A percentile compares a stretch with the other conserved stretches of the same genome.
Conservation (phyloP, 2,797 vertebrate genomes). For the Nasua narica region DNA sequence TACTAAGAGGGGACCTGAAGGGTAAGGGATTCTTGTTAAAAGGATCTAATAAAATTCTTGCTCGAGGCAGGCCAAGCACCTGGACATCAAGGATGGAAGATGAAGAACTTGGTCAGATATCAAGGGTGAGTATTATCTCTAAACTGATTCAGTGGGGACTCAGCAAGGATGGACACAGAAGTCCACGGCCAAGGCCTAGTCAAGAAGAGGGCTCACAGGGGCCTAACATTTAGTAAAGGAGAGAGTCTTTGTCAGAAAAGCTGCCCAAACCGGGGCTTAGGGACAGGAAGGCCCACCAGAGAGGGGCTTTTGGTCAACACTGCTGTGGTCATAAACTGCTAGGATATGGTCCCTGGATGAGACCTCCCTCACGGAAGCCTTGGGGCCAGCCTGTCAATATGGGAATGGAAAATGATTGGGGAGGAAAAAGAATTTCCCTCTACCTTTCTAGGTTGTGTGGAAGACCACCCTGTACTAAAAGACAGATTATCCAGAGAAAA, state of each 20-base stretch:
- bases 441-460: background rate
- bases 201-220: background rate
- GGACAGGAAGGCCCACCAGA: background rate
- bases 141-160: background rate
- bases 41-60: background rate
- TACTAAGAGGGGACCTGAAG: background rate
- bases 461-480: background rate
- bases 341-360: background rate
- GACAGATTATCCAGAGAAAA: background rate
- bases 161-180: background rate
- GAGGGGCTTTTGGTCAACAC: background rate
- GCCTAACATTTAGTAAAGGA: background rate
- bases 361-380: background rate
- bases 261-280: background rate
- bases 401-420: background rate
- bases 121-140: background rate
- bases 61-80: background rate
- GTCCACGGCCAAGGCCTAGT: background rate
- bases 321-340: background rate
- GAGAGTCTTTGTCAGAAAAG: background rate
- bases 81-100: background rate
- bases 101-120: background rate
- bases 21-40: background rate
- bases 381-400: background rate
- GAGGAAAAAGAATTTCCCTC: background rate